Conservation (phyloP, 1,140 invertebrate genomes). For the Saccostrea cuccullata region DNA sequence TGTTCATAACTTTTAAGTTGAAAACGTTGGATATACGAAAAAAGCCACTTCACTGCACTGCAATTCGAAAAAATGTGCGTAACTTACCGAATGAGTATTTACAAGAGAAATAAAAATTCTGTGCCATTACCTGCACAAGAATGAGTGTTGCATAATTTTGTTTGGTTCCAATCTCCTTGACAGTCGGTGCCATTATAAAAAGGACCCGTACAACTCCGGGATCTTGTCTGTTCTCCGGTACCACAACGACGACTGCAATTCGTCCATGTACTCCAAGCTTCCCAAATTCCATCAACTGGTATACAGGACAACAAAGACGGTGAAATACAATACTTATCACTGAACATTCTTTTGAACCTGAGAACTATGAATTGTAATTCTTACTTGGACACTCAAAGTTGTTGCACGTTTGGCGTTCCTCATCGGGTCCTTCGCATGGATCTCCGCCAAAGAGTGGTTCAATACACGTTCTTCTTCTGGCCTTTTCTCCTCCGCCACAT, state of each 20-base stretch:
- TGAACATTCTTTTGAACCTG: neutral
- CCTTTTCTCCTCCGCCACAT: slow-evolving; percentile 64
- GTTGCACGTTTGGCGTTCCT: slow-evolving; percentile 59
- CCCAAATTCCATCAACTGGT: slow-evolving; percentile 72
- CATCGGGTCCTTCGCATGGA: slow-evolving; percentile 62
- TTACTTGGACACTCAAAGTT: slow-evolving; percentile 69
- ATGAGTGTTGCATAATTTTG: slow-evolving; percentile 57
- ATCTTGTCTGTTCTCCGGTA: slow-evolving; percentile 85
- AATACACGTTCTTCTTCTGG: slow-evolving; percentile 67
- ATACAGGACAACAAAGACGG: neutral
- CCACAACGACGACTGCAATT: slow-evolving; percentile 93
- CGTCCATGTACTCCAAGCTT: slow-evolving; percentile 86
- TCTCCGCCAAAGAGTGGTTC: slow-evolving; percentile 68
- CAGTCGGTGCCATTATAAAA: slow-evolving; percentile 64
- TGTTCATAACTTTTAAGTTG: neutral
- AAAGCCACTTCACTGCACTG: slow-evolving; percentile 22
- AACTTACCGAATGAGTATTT: neutral
- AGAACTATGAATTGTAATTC: neutral
- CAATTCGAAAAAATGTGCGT: neutral
- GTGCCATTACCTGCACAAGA: slow-evolving; percentile 65
- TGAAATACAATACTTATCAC: neutral
- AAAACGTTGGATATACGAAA: neutral
- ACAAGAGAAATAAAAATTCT: neutral
- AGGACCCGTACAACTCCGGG: slow-evolving; percentile 60
- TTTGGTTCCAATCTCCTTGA: slow-evolving; percentile 56